Evolutionary conservation across 2,113 vertebrate genomes (phyloP).

Genomic region (Pseudopodoces humilis): DNA sequence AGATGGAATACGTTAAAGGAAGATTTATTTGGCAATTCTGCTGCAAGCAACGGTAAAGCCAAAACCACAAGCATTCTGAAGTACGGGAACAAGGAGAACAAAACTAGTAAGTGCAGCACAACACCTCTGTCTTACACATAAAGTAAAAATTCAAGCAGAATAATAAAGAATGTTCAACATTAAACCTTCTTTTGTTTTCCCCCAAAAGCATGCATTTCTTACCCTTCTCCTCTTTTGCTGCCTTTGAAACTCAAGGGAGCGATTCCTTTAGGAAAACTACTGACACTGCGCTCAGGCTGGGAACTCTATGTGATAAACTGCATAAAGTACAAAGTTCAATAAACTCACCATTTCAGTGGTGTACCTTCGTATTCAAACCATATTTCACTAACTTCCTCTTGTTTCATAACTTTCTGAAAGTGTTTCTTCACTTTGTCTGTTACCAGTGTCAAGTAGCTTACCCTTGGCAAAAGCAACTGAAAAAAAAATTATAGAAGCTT

Average conservation of each 20-base stretch:
- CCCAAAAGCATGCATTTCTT: neutral
- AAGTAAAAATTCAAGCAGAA: neutral
- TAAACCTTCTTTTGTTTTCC: neutral
- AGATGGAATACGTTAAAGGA: neutral
- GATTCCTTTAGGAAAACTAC: neutral
- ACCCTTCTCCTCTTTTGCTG: neutral
- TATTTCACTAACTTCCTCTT: slow-evolving; percentile 93
- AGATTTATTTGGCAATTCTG: neutral
- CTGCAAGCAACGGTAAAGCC: neutral
- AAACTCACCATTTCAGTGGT: slow-evolving; percentile 93
- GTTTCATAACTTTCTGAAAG: slow-evolving; percentile 93
- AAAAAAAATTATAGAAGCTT: slow-evolving; percentile 36
- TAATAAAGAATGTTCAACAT: neutral
- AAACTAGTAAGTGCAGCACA: neutral
- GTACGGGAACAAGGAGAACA: neutral
- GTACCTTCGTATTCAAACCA: slow-evolving; percentile 98
- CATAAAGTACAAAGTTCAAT: neutral
- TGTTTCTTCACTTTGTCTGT: slow-evolving; percentile 99
- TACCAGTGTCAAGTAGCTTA: slow-evolving; percentile 95
- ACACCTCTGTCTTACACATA: neutral
- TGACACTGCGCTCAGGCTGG: neutral
- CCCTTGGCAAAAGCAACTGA: slow-evolving; percentile 93
- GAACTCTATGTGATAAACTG: neutral
- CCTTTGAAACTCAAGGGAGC: neutral
- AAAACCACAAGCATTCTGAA: neutral